These are phyloP conservation scores for Staurois parvus DNA, from an alignment of 2,797 vertebrate genomes.

Conservation along the genomic window DNA sequence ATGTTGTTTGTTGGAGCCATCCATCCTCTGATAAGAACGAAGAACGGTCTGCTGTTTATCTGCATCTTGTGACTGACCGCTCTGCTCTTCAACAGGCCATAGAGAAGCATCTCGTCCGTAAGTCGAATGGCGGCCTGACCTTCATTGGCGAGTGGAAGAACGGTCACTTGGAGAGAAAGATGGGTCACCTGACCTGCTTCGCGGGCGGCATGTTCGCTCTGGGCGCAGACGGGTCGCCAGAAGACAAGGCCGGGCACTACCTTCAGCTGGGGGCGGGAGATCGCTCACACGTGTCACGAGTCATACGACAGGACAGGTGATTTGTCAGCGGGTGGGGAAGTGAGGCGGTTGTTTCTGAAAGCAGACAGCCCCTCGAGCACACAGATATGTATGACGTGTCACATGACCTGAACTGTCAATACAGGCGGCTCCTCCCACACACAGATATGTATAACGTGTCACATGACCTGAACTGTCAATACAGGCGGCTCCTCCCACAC, in stretches of 20 bases:
- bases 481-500: too few species aligned
- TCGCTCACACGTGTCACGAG: conserved; percentile 96
- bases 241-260: conserved; percentile 95
- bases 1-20: too few species aligned
- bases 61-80: neutral
- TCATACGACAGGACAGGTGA: conserved; percentile 95
- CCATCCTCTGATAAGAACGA: too few species aligned
- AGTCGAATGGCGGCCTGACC: conserved; percentile 92
- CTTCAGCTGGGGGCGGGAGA: conserved; percentile 96
- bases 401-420: too few species aligned
- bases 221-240: conserved; percentile 93
- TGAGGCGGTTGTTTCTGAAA: too few species aligned
- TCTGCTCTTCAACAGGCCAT: conserved; percentile 85
- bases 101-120: conserved; percentile 94
- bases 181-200: conserved; percentile 98
- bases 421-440: too few species aligned
- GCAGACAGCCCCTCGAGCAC: too few species aligned
- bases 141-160: conserved; percentile 99
- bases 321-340: too few species aligned
- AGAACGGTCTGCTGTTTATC: too few species aligned
- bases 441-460: too few species aligned
- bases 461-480: too few species aligned
- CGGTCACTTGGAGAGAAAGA: conserved; percentile 96
- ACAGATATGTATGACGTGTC: too few species aligned
- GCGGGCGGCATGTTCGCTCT: conserved; percentile 97